phyloP scores from a whole-genome alignment of 1,140 invertebrate genomes.

The Drosophila elegans region DNA sequence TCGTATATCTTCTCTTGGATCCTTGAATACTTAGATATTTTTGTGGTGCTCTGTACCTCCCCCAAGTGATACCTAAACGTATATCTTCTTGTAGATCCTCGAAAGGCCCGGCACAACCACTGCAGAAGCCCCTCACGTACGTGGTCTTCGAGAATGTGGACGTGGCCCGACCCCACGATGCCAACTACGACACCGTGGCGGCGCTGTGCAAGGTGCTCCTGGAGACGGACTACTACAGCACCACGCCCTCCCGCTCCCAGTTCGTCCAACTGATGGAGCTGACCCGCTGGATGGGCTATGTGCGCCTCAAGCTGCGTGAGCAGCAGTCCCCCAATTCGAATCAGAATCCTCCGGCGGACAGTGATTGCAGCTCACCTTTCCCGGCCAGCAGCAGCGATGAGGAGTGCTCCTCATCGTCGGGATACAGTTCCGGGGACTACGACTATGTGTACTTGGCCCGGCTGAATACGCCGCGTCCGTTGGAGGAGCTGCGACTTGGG shows the following conservation, averaged over 20 bases:
- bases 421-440: slow-evolving; percentile 73
- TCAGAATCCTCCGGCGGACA: neutral
- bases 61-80: too few species aligned
- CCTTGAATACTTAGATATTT: neutral
- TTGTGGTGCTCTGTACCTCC: neutral
- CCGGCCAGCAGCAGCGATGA: slow-evolving; percentile 17
- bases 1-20: too few species aligned
- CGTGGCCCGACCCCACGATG: slow-evolving; percentile 87
- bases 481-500: slow-evolving; percentile 57
- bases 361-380: neutral
- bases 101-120: slow-evolving; percentile 85
- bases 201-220: slow-evolving; percentile 86
- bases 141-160: slow-evolving; percentile 92
- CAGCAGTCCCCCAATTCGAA: slow-evolving; percentile 25
- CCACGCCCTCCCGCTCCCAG: slow-evolving; percentile 60
- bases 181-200: slow-evolving; percentile 78
- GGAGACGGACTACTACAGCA: slow-evolving; percentile 85
- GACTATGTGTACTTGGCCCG: slow-evolving; percentile 74
- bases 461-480: slow-evolving; percentile 64
- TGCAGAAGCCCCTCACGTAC: slow-evolving; percentile 88
- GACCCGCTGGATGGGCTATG: slow-evolving; percentile 80
- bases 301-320: slow-evolving; percentile 72
- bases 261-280: slow-evolving; percentile 61
- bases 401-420: slow-evolving; percentile 45
- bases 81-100: slow-evolving; percentile 56